These are phyloP conservation scores for Eulemur macaco DNA, from an alignment of 2,113 vertebrate genomes.

Conservation along the genomic window DNA sequence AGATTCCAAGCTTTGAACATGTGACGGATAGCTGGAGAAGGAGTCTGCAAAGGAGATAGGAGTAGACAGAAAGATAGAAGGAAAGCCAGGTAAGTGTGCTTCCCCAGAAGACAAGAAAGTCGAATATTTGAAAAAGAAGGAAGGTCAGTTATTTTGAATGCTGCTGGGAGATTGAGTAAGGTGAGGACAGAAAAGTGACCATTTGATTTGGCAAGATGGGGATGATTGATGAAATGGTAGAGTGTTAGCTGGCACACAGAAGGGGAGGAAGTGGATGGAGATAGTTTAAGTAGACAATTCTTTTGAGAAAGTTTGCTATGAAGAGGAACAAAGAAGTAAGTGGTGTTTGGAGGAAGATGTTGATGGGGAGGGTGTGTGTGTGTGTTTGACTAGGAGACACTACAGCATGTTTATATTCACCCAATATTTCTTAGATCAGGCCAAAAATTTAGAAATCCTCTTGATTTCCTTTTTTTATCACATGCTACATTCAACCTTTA, in stretches of 20 bases:
- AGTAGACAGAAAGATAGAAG: not conserved
- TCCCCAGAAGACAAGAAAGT: not conserved
- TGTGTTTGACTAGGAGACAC: not conserved
- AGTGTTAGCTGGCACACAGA: not conserved
- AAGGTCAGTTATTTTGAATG: not conserved
- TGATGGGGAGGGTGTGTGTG: not conserved
- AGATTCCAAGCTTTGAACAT: not conserved
- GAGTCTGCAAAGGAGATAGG: not conserved
- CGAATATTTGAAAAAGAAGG: not conserved
- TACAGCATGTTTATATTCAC: not conserved
- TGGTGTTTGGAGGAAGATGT: conserved; percentile 16
- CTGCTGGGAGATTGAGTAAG: not conserved
- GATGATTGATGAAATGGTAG: conserved; percentile 21
- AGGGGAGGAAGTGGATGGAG: not conserved
- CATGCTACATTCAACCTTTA: not conserved
- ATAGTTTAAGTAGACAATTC: not conserved
- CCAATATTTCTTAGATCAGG: not conserved
- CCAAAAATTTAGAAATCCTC: not conserved
- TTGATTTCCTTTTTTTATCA: not conserved
- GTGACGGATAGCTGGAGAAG: not conserved
- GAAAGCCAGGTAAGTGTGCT: not conserved
- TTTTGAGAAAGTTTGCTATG: conserved; percentile 42
- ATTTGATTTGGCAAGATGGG: conserved; percentile 33
- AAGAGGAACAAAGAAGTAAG: not conserved
- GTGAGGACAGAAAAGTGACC: not conserved